A percentile compares a stretch with the other conserved stretches of the same genome.
Conservation (phyloP, 2,888 invertebrate genomes). For the Leptinotarsa juncta region DNA sequence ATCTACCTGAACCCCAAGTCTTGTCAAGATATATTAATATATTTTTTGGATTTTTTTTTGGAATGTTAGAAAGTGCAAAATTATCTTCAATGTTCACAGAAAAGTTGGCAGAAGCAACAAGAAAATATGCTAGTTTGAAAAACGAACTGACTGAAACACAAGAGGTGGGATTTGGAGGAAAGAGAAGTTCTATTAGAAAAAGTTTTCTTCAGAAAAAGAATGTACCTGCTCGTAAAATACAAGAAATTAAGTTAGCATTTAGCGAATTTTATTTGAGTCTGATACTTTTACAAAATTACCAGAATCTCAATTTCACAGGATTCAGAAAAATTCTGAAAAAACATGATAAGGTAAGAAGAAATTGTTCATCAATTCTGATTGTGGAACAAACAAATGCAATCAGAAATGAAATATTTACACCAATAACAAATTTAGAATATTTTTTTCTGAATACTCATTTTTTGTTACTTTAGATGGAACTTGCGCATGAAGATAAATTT, state of each 20-base stretch:
- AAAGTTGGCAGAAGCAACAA: slow-evolving; percentile 74
- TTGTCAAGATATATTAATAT: too few species aligned
- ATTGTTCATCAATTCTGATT: too few species aligned
- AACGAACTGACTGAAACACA: slow-evolving; percentile 78
- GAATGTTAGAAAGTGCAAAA: neutral
- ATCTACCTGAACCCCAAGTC: too few species aligned
- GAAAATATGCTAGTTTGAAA: slow-evolving; percentile 91
- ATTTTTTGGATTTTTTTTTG: too few species aligned
- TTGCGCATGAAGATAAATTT: too few species aligned
- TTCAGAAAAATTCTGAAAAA: slow-evolving; percentile 99
- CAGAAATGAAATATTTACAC: too few species aligned
- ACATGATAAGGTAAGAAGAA: slow-evolving; percentile 88
- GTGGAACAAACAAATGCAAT: too few species aligned
- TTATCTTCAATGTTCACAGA: slow-evolving; percentile 38
- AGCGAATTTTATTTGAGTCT: slow-evolving; percentile 98
- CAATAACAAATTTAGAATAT: too few species aligned
- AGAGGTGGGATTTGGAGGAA: slow-evolving; percentile 60
- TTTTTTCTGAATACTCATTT: too few species aligned
- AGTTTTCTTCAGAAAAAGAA: slow-evolving; percentile 63
- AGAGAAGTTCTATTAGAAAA: slow-evolving; percentile 58
- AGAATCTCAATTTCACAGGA: slow-evolving; percentile 97
- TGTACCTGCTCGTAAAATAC: slow-evolving; percentile 81
- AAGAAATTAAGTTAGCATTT: slow-evolving; percentile 96
- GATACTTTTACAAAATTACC: slow-evolving; percentile 97
- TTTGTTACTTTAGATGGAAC: too few species aligned